Conservation (phyloP, 1,140 invertebrate genomes). For the Lordiphosa mommai region DNA sequence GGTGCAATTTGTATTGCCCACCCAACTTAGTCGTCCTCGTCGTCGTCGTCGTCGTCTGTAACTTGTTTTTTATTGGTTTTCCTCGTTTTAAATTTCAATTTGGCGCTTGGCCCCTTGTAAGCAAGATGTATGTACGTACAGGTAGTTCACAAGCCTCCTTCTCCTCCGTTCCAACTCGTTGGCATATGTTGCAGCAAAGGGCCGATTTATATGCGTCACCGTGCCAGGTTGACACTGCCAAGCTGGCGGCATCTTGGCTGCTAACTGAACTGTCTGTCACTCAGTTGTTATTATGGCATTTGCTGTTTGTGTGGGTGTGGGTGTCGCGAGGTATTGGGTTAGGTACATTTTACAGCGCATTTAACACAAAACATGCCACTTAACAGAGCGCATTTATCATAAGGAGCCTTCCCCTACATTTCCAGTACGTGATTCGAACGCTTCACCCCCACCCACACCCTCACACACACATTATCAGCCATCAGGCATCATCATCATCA, state of each 20-base stretch:
- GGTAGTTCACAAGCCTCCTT: no score
- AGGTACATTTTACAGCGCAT: slow-evolving; percentile 61
- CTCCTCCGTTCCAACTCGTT: slow-evolving; percentile 1
- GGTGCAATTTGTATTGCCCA: slow-evolving; percentile 72
- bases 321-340: slow-evolving; percentile 4
- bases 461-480: slow-evolving; percentile 44
- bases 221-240: slow-evolving; percentile 43
- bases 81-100: slow-evolving; percentile 74
- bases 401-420: slow-evolving; percentile 21
- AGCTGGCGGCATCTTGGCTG: slow-evolving; percentile 31
- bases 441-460: background rate
- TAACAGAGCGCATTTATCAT: slow-evolving; percentile 65
- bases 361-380: slow-evolving; percentile 72
- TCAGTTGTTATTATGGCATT: slow-evolving; percentile 59
- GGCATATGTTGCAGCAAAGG: slow-evolving; percentile 46
- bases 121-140: slow-evolving; percentile 56
- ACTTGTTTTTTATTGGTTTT: slow-evolving; percentile 73
- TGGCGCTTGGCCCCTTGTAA: slow-evolving; percentile 56
- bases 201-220: slow-evolving; percentile 72
- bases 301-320: slow-evolving; percentile 2
- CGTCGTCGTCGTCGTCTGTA: slow-evolving; percentile 27
- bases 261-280: slow-evolving; percentile 72
- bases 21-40: slow-evolving; percentile 18
- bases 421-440: slow-evolving; percentile 50
- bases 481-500: slow-evolving; percentile 43